Conservation (phyloP, 2,113 vertebrate genomes). For the Alexandromys fortis region DNA sequence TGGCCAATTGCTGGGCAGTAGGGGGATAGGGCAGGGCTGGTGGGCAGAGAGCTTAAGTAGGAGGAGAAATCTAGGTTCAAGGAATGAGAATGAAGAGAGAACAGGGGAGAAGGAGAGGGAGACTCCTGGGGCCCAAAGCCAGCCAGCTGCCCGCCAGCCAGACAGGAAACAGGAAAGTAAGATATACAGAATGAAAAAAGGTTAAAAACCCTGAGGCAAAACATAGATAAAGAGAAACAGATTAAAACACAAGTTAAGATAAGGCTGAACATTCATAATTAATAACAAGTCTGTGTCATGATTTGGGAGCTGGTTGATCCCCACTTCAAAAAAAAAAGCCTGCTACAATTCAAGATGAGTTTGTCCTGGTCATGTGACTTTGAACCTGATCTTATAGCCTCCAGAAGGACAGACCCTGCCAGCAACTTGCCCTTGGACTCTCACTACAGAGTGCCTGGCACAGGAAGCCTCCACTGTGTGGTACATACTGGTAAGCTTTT, state of each 20-base stretch:
- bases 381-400: too few species aligned
- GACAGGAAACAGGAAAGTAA: background rate
- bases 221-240: background rate
- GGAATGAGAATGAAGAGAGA: background rate
- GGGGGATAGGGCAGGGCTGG: background rate
- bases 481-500: background rate
- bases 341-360: background rate
- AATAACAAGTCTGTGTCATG: background rate
- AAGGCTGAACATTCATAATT: background rate
- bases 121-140: background rate
- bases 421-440: background rate
- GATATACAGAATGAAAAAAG: background rate
- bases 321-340: too few species aligned
- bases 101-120: background rate
- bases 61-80: background rate
- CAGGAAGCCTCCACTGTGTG: background rate
- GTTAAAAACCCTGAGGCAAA: background rate
- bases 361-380: background rate
- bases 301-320: background rate
- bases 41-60: background rate
- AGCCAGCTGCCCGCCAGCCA: too few species aligned
- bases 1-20: background rate
- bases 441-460: background rate
- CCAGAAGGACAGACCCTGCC: background rate
- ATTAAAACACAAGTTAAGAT: background rate